Base-by-base conservation (phyloP, 2,113 vertebrate genomes). In the Herpetotheres cachinnans region DNA sequence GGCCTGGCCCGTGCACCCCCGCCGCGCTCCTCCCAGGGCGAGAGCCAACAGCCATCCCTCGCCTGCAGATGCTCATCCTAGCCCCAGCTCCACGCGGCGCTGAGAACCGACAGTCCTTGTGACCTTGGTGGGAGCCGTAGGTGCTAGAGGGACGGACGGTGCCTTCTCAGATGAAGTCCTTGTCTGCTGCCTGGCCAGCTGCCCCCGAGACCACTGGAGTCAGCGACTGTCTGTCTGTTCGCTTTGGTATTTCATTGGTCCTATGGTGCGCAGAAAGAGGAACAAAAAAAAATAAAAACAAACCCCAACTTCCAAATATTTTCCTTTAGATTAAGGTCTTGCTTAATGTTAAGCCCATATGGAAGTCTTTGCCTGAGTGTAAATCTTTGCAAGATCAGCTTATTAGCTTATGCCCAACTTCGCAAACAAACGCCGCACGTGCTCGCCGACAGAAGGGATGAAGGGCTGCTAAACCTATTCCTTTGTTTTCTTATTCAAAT, bases 41-140 rank as follows among this genome's bases (percentile, higher is more conserved):
- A 15, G 3, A 21, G 40, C 40, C 47, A 54, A 49, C 4, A 38
- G 4, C 15, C 55, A 6, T 2, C 25, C 16, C 18, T n/a, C 36
- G 10, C 56, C 61, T 47, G n/a, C 44, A 4, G 46, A 22, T 0
- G 3, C 34, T 69, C 47, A 0, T 9, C 24, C 66, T 14, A 49
- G 65, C 18, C 47, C 49, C 47, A 24, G 29, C 8, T 1, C 49
- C 29, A 5, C 32, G 1, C 0, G 1, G 19, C 0, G 3, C 61
- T 22, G 84, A 29, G 80, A 36, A 59, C 15, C 13, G 10, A 7
- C 25, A 8, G 3, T 13, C 29, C 56, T 22, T 2, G 2, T 34
- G 50, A 34, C 21, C 5, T 40, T 3, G 26, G 9, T 9, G 59
- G 36, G 26, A 47, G 44, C 26, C 16, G 32, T 21, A 38, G 46